These are phyloP conservation scores for Bungarus multicinctus DNA, from an alignment of 2,113 vertebrate species.

Conservation along the genomic window DNA sequence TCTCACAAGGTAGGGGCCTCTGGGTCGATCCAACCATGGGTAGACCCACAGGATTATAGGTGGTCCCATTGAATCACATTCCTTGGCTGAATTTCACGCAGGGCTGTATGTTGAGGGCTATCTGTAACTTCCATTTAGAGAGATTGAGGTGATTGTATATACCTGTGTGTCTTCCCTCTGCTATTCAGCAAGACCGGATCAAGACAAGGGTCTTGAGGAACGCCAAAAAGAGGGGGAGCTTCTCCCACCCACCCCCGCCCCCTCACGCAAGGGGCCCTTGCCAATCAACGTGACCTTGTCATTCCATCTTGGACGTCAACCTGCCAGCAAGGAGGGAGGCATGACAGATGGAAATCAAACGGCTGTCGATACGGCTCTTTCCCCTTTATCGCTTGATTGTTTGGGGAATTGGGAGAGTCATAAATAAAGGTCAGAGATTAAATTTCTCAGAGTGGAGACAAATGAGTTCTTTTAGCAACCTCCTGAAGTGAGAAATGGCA, in stretches of 20 bases:
- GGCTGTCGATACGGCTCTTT: slow-evolving; percentile 42
- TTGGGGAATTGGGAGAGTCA: slow-evolving; percentile 60
- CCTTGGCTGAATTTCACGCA: background rate
- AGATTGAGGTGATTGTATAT: slow-evolving; percentile 22
- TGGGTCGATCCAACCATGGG: too few relatives aligned
- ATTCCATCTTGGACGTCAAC: slow-evolving; percentile 36
- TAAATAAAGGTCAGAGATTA: slow-evolving; percentile 72
- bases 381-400: slow-evolving; percentile 58
- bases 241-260: slow-evolving; percentile 15
- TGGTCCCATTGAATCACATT: background rate
- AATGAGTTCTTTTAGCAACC: slow-evolving; percentile 36
- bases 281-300: slow-evolving; percentile 63
- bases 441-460: slow-evolving; percentile 56
- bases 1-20: too few relatives aligned
- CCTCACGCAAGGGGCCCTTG: background rate
- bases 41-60: background rate
- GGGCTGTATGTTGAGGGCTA: too few relatives aligned
- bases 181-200: slow-evolving; percentile 51
- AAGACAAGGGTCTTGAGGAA: slow-evolving; percentile 35
- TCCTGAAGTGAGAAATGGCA: background rate
- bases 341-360: slow-evolving; percentile 32
- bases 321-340: slow-evolving; percentile 31
- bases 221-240: slow-evolving; percentile 47
- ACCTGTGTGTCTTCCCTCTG: slow-evolving; percentile 31
- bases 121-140: too few relatives aligned